These are phyloP conservation scores for Gymnopithys bicolor DNA, from an alignment of 2,797 vertebrate genomes.

Conservation along the genomic window DNA sequence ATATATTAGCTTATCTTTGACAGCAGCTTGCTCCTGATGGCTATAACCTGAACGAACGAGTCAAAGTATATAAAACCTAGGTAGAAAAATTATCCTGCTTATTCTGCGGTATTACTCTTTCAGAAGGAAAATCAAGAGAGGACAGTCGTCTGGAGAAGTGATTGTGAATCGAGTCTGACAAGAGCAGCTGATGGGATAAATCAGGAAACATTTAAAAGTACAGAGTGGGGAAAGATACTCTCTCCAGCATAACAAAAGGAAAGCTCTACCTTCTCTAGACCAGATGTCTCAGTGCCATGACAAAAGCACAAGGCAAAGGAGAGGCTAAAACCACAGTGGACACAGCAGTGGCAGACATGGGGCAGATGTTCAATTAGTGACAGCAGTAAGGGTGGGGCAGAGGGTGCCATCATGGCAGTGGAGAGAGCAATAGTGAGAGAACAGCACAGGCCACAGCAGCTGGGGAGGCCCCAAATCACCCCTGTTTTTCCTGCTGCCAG, in stretches of 20 bases:
- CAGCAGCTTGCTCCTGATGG: slow-evolving; percentile 58
- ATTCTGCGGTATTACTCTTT: background rate
- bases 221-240: background rate
- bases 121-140: background rate
- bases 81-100: slow-evolving; percentile 33
- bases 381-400: slow-evolving; percentile 18
- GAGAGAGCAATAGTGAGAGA: background rate
- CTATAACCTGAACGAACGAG: slow-evolving; percentile 44
- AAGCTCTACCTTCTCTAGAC: background rate
- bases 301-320: background rate
- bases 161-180: background rate
- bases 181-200: slow-evolving; percentile 4
- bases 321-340: background rate
- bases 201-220: background rate
- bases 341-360: background rate
- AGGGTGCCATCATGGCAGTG: slow-evolving; percentile 8
- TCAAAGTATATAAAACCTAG: slow-evolving; percentile 26
- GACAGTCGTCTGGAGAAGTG: background rate
- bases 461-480: background rate
- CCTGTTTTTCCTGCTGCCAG: background rate
- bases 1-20: slow-evolving; percentile 61
- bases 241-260: background rate
- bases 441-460: slow-evolving; percentile 12
- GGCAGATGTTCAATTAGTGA: slow-evolving; percentile 29
- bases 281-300: background rate